Conservation (phyloP, 2,888 invertebrate genomes). For the Agrypnus murinus region DNA sequence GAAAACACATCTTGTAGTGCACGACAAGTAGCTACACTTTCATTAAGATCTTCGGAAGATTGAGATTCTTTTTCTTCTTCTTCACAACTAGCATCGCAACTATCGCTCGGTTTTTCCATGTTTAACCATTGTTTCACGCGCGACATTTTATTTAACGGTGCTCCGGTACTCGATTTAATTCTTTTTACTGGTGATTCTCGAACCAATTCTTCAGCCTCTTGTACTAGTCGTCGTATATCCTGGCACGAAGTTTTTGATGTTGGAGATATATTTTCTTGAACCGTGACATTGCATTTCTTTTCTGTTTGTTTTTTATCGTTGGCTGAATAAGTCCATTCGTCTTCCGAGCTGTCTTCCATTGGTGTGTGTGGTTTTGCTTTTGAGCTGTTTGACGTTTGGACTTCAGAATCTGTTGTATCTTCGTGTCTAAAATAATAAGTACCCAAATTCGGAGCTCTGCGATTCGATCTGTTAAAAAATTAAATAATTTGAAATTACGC, state of each 20-base stretch:
- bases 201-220: slow-evolving; percentile 87
- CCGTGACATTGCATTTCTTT: slow-evolving; percentile 54
- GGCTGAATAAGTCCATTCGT: slow-evolving; percentile 82
- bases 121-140: slow-evolving; percentile 83
- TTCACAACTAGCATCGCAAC: slow-evolving; percentile 93
- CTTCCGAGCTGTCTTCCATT: slow-evolving; percentile 77
- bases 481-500: slow-evolving; percentile 1
- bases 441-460: slow-evolving; percentile 87
- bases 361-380: slow-evolving; percentile 63
- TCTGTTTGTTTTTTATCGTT: slow-evolving; percentile 66
- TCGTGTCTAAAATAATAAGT: slow-evolving; percentile 90
- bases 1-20: slow-evolving; percentile 63
- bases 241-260: slow-evolving; percentile 68
- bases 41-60: slow-evolving; percentile 85
- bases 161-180: slow-evolving; percentile 67
- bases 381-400: slow-evolving; percentile 64
- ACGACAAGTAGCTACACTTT: slow-evolving; percentile 81
- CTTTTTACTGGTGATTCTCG: slow-evolving; percentile 70
- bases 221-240: slow-evolving; percentile 84
- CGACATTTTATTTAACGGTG: slow-evolving; percentile 75
- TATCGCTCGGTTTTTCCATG: slow-evolving; percentile 79
- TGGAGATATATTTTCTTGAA: slow-evolving; percentile 52
- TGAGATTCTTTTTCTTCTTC: slow-evolving; percentile 87
- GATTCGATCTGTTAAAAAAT: slow-evolving; percentile 75
- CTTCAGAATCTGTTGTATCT: slow-evolving; percentile 82